Base-by-base conservation (phyloP, 2,888 invertebrate species). In the Caenorhabditis drosophilae region DNA sequence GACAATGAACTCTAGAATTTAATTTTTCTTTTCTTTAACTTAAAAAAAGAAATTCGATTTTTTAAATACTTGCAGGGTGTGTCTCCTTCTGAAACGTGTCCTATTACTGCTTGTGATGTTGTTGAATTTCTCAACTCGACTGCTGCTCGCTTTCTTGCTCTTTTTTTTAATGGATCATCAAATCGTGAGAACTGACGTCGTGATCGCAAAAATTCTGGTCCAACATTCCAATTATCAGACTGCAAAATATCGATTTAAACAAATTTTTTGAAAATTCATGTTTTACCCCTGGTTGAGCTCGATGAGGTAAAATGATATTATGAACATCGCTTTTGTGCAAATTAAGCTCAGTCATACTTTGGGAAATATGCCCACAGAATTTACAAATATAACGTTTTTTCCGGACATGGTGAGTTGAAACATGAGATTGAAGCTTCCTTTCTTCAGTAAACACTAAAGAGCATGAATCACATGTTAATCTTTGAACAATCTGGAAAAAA, bases 301-400 rank as follows among this genome's bases (percentile, higher is more conserved):
- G 15, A 15, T 20, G 9, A 3, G 31, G 31, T 6, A 47, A 16
- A 22, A 57, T 48, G 26, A 62, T 44, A 15, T 66, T 72, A 55
- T 78, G 78, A 9, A 74, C 67, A 46, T 75, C 75, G 20, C 61
- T 69, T 53, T 79, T 80, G 62, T 80, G 80, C 34, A 62, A 53
- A 55, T 79, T 80, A 40, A 80, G 57, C 27, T 75, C 75, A 2
- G 73, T 55, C 67, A 80, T 68, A 23, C 73, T 73, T 4, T 47
- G 48, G 35, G 74, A 75, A 27, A 79, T 57, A 16, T 69, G 55
- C 1, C 79, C 79, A 50, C 80, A 80, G 56, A 67, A 79, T 36
- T 77, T 75, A 53, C 79, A 79, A 41, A 78, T 73, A 50, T 68
- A 77, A 40, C 74, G 49, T 54, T 60, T 60, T 27, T 41, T 9